phyloP scores from a whole-genome alignment of 2,888 invertebrate species.

The Diplolepis rosae region DNA sequence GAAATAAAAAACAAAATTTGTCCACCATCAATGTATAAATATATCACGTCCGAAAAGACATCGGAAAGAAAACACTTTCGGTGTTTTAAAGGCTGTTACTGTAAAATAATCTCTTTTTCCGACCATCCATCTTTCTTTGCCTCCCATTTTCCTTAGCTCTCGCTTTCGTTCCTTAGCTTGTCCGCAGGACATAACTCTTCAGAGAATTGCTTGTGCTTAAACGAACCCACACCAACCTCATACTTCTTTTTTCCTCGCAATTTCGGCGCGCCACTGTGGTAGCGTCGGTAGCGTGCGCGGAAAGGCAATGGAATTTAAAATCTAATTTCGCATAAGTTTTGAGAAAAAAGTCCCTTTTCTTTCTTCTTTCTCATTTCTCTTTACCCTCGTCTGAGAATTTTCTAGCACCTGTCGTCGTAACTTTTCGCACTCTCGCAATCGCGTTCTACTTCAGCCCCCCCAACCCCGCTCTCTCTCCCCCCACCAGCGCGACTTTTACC shows the following conservation, averaged over 20 bases:
- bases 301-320: slow-evolving; percentile 60
- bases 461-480: slow-evolving; percentile 29
- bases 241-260: slow-evolving; percentile 53
- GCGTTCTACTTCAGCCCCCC: slow-evolving; percentile 40
- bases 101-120: slow-evolving; percentile 14
- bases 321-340: slow-evolving; percentile 65
- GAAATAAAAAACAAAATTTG: background rate
- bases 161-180: slow-evolving; percentile 33
- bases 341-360: slow-evolving; percentile 46
- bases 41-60: background rate
- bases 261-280: slow-evolving; percentile 42
- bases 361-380: slow-evolving; percentile 13
- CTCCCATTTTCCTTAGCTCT: slow-evolving; percentile 41
- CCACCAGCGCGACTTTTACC: too few species aligned
- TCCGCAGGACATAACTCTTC: slow-evolving; percentile 44
- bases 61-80: slow-evolving; percentile 1
- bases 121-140: slow-evolving; percentile 5
- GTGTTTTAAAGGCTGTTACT: slow-evolving; percentile 20
- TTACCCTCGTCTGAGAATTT: slow-evolving; percentile 15
- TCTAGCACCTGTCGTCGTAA: slow-evolving; percentile 45
- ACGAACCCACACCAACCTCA: slow-evolving; percentile 34
- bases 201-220: slow-evolving; percentile 58
- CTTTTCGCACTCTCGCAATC: slow-evolving; percentile 53
- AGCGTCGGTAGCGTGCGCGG: slow-evolving; percentile 28
- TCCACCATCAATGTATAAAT: background rate